These are phyloP conservation scores for Heptascelio sp. DNA, from an alignment of 2,888 invertebrate genomes.

Conservation along the genomic window DNA sequence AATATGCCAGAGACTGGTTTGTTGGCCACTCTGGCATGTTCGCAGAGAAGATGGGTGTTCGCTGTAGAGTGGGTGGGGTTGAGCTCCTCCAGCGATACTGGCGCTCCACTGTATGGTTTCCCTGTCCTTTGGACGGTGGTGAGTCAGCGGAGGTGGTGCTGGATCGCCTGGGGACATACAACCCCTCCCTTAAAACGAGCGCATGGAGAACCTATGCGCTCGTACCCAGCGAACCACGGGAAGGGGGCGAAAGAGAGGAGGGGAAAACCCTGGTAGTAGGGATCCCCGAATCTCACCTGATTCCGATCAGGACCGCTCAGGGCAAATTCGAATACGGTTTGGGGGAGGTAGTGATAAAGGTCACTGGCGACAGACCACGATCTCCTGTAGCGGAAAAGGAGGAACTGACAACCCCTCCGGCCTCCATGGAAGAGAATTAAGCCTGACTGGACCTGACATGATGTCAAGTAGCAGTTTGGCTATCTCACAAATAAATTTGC, in stretches of 20 bases:
- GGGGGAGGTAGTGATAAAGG: too few species aligned
- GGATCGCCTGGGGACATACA: not conserved
- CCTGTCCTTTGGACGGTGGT: not conserved
- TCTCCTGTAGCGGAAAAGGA: too few species aligned
- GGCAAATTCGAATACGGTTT: too few species aligned
- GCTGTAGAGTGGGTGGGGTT: not conserved
- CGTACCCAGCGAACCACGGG: too few species aligned
- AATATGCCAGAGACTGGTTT: not conserved
- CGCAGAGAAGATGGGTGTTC: not conserved
- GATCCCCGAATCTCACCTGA: not conserved
- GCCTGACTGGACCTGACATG: not conserved
- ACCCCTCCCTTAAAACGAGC: not conserved
- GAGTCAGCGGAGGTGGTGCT: not conserved
- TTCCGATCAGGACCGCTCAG: too few species aligned
- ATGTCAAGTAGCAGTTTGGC: not conserved
- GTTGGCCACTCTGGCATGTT: not conserved
- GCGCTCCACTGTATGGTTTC: not conserved
- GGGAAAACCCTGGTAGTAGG: not conserved
- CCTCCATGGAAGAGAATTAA: not conserved
- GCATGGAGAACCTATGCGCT: not conserved
- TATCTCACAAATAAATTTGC: conserved; percentile 44
- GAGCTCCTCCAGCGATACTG: not conserved
- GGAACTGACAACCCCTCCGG: not conserved
- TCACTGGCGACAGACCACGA: too few species aligned
- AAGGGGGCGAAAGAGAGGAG: too few species aligned